A percentile compares a stretch with the other conserved stretches of the same genome.
Conservation (phyloP, 1,140 invertebrate genomes). For the Odontomachus brunneus region DNA sequence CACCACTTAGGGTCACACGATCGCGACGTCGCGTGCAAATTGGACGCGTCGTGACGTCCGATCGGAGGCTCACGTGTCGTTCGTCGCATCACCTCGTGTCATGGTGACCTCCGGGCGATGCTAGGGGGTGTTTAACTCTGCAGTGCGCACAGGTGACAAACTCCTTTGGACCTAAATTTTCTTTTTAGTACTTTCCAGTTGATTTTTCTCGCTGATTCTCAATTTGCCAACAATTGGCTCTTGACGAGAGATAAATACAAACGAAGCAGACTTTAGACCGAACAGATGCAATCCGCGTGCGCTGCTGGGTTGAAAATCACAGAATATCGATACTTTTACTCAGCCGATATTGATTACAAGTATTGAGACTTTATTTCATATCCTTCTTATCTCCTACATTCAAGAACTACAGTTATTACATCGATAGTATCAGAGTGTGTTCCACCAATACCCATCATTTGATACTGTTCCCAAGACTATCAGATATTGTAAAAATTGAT, state of each 20-base stretch:
- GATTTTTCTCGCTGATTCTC: too few species aligned
- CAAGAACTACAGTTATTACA: not conserved
- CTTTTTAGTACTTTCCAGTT: too few species aligned
- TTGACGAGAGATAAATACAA: too few species aligned
- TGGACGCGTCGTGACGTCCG: constrained; percentile 8
- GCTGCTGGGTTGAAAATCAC: not conserved
- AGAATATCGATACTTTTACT: not conserved
- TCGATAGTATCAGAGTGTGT: not conserved
- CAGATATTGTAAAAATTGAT: not conserved
- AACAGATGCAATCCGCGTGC: too few species aligned
- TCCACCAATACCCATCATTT: not conserved
- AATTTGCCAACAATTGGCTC: too few species aligned
- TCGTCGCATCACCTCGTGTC: constrained; percentile 43
- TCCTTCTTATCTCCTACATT: not conserved
- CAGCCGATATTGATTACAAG: not conserved
- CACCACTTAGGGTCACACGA: too few species aligned
- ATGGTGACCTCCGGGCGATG: constrained; percentile 20
- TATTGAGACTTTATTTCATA: not conserved
- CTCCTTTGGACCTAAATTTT: too few species aligned
- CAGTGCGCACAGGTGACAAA: too few species aligned
- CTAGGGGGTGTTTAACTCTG: constrained; percentile 27
- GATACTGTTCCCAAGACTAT: not conserved
- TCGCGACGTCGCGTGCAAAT: not conserved
- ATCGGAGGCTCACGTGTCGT: constrained; percentile 24
- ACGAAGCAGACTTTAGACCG: too few species aligned